Evolutionary conservation across 2,113 vertebrate genomes (phyloP), one percentile per base, ranked within the genome.

Genomic region (Salvator merianae): DNA sequence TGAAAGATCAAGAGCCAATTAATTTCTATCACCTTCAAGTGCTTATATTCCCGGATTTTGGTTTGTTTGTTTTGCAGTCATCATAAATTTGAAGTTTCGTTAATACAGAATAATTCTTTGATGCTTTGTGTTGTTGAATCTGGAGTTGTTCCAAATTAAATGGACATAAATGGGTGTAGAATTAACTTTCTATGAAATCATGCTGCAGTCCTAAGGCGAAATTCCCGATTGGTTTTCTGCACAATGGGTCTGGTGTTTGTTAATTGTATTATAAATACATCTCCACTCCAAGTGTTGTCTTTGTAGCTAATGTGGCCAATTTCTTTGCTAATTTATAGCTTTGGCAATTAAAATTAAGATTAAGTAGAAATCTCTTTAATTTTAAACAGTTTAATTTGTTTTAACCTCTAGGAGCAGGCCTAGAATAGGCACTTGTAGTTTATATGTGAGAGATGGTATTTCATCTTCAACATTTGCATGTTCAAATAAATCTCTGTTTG

Each of bases 361-460:
- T 89, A 92, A 91, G 85, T 77, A 90, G 77, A 83, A 88, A 91
- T 90, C 81, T 87, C 1, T 86, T 94, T 81, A 73, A 84, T 88
- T 89, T 87, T 87, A 84, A 89, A 66, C 40, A 88, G 84, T 65
- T 91, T 83, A 87, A 79, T 91, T 93, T 92, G 89, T 89, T 78
- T 90, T 77, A 82, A 83, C 85, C 75, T 2, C 4, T 85, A 87
- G 82, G 83, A 62, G 22, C 73, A 79, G 30, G 80, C 90, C 77
- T 79, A 63, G n/a, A 89, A 83, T 89, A 84, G 62, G 80, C 81
- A 79, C 63, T 84, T 72, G 71, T 68, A 87, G 71, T 53, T 74
- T 88, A 26, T 88, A 68, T 68, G 71, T 80, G 38, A 69, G 91
- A 90, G 77, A 88, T 84, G 18, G 62, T 78, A 86, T 89, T 84